Percentiles rank a stretch among this genome's conserved stretches.
Conservation (phyloP, 2,797 vertebrate species). For the Pristis pectinata region DNA sequence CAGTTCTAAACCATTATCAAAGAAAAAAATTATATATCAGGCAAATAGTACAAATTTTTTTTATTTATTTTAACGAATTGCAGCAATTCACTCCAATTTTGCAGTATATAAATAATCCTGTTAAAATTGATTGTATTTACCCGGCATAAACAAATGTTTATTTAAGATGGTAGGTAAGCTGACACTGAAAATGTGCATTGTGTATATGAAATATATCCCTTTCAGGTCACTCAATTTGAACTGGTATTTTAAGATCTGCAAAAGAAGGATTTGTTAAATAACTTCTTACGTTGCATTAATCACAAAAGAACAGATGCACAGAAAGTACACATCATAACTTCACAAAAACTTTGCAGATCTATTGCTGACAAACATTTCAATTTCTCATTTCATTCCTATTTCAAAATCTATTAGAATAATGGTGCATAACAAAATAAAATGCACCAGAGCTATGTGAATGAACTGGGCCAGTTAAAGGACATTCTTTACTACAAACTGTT, state of each 20-base stretch:
- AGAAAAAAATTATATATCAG: background rate
- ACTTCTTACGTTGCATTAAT: too few species aligned
- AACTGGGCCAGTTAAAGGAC: background rate
- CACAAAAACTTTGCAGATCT: background rate
- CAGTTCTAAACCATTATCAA: background rate
- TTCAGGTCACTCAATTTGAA: conserved; percentile 16
- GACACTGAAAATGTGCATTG: background rate
- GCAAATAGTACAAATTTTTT: background rate
- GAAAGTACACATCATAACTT: background rate
- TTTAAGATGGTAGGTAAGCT: background rate
- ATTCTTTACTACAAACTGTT: conserved; percentile 9
- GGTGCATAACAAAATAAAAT: background rate
- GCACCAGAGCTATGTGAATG: background rate
- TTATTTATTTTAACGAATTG: background rate
- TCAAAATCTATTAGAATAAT: background rate
- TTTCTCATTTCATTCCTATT: background rate
- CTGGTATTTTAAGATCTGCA: background rate
- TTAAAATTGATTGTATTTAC: background rate
- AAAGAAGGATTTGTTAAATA: background rate
- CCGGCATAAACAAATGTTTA: background rate
- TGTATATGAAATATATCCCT: background rate
- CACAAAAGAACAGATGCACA: background rate
- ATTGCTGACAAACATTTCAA: background rate
- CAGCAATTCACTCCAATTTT: background rate
- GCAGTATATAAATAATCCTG: background rate